These are phyloP conservation scores for Electrophaes corylata DNA, from an alignment of 2,888 invertebrate species.

Conservation along the genomic window DNA sequence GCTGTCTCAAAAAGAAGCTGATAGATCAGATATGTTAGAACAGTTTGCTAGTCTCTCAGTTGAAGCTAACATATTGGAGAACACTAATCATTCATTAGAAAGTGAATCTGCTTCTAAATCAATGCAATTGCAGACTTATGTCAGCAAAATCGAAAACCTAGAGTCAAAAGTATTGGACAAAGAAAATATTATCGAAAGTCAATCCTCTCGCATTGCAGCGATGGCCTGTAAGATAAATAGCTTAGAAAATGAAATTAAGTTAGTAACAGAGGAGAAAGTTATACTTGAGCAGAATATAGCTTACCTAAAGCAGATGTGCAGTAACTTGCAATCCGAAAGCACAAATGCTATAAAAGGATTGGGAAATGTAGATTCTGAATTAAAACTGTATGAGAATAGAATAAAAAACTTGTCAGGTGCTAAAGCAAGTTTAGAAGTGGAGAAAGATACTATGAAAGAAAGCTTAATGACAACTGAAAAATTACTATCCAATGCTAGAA, in stretches of 20 bases:
- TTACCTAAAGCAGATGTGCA: slow-evolving; percentile 76
- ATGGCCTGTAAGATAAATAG: slow-evolving; percentile 69
- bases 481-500: slow-evolving; percentile 88
- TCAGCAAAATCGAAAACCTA: slow-evolving; percentile 82
- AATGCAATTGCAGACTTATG: slow-evolving; percentile 78
- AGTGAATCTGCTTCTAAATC: slow-evolving; percentile 89
- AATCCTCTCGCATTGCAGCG: slow-evolving; percentile 65
- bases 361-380: slow-evolving; percentile 66
- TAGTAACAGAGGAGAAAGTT: slow-evolving; percentile 71
- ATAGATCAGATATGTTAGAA: slow-evolving; percentile 91
- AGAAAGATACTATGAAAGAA: slow-evolving; percentile 85
- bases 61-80: slow-evolving; percentile 91
- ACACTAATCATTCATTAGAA: slow-evolving; percentile 91
- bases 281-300: slow-evolving; percentile 73
- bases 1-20: slow-evolving; percentile 89
- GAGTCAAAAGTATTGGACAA: slow-evolving; percentile 85
- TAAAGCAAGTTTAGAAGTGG: slow-evolving; percentile 86
- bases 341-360: slow-evolving; percentile 52
- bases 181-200: slow-evolving; percentile 70
- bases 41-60: slow-evolving; percentile 90
- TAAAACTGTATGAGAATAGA: slow-evolving; percentile 76
- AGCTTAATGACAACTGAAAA: slow-evolving; percentile 84
- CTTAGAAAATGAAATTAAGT: slow-evolving; percentile 74
- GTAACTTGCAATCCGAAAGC: slow-evolving; percentile 63
- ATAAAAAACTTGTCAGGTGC: slow-evolving; percentile 77